A percentile compares a stretch with the other conserved stretches of the same genome.
Evolutionary conservation across 2,797 vertebrate genomes (phyloP).

Genomic region (Anabacerthia variegaticeps): DNA sequence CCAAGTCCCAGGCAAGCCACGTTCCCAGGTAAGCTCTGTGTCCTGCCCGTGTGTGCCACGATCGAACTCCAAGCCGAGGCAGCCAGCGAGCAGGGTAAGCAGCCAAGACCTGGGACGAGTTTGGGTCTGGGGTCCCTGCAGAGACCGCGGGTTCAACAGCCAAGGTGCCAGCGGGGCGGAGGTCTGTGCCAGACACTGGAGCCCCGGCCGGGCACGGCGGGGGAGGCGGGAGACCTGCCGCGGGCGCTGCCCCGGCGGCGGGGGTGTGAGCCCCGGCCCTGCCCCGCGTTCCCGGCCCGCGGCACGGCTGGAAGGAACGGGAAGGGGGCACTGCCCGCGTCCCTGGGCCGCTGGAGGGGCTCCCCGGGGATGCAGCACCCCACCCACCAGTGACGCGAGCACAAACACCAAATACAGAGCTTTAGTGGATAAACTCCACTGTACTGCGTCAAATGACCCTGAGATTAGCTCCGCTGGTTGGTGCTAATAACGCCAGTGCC

Average conservation of each 20-base stretch:
- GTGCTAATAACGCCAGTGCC: background rate
- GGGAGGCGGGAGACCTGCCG: background rate
- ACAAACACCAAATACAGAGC: background rate
- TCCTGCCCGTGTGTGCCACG: background rate
- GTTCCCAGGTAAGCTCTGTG: rapidly evolving
- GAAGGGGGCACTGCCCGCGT: rapidly evolving
- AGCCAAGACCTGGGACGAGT: too few species aligned
- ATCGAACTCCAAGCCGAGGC: background rate
- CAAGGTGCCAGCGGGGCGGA: rapidly evolving
- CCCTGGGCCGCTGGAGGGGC: background rate
- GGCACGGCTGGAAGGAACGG: rapidly evolving
- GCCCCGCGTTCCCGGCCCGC: background rate
- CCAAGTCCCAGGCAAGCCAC: background rate
- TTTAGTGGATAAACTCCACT: background rate
- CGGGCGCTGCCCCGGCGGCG: rapidly evolving
- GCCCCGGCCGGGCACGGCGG: rapidly evolving
- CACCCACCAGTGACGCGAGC: background rate
- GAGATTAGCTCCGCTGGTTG: background rate
- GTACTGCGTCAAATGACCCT: background rate
- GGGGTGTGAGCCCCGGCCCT: rapidly evolving
- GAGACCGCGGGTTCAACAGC: too few species aligned
- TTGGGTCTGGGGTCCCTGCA: too few species aligned
- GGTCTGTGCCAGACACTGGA: rapidly evolving
- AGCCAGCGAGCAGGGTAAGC: rapidly evolving
- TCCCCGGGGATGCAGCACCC: rapidly evolving